Percentiles rank a stretch among this genome's conserved stretches.
Conservation (phyloP, 53 echinoderm and acorn worm species). For the Paracentrotus lividus region DNA sequence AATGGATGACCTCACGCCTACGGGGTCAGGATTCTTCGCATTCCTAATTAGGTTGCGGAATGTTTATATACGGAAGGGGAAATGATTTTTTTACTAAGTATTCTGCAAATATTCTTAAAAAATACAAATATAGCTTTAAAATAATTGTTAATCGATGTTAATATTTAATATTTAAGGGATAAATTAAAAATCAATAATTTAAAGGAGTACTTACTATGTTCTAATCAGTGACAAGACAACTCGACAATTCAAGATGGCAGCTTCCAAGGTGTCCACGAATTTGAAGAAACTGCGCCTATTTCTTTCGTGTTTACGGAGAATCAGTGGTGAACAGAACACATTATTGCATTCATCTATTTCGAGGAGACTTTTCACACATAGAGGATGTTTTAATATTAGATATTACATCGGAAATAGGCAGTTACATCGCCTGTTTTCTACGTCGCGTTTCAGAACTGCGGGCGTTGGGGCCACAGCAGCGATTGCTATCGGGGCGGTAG, state of each 20-base stretch:
- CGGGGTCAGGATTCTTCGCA: slow-evolving; percentile 67
- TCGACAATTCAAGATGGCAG: slow-evolving; percentile 66
- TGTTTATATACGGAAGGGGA: slow-evolving; percentile 69
- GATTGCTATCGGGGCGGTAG: slow-evolving; percentile 67
- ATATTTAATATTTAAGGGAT: not conserved
- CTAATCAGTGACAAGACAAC: slow-evolving; percentile 18
- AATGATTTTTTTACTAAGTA: not conserved
- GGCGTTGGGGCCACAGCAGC: slow-evolving; percentile 29
- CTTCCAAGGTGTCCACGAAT: slow-evolving; percentile 54
- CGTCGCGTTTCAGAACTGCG: slow-evolving; percentile 26
- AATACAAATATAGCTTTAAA: not conserved
- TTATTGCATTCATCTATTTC: not conserved
- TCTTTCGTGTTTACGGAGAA: slow-evolving; percentile 42
- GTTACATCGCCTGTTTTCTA: not conserved
- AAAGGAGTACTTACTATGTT: not conserved
- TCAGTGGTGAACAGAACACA: not conserved
- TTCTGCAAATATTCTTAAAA: not conserved
- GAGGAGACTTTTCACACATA: not conserved
- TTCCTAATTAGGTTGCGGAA: slow-evolving; percentile 89
- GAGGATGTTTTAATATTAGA: not conserved
- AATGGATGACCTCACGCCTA: slow-evolving; percentile 63
- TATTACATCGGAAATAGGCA: not conserved
- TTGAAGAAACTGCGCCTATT: slow-evolving; percentile 7
- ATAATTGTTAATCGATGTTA: not conserved
- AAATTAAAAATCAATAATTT: not conserved